Conservation (phyloP, 2,797 vertebrate genomes). For the Cyclura pinguis region DNA sequence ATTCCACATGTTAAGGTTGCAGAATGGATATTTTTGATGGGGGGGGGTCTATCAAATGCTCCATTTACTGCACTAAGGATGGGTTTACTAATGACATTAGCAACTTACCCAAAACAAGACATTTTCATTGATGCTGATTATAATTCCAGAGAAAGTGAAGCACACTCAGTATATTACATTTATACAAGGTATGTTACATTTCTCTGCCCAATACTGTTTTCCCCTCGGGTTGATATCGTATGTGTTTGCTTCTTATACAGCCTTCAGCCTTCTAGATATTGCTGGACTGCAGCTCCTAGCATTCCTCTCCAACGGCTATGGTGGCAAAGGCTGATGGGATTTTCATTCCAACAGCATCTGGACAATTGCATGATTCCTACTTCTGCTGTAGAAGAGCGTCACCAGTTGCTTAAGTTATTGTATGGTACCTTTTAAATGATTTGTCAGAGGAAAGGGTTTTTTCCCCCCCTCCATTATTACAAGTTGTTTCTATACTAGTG, state of each 20-base stretch:
- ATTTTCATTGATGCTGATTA: neutral
- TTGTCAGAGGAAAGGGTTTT: neutral
- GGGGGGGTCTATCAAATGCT: neutral
- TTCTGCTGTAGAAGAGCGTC: neutral
- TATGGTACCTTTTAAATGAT: neutral
- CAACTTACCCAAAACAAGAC: neutral
- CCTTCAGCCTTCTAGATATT: neutral
- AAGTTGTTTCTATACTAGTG: neutral
- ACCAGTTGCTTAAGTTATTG: neutral
- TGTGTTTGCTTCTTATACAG: neutral
- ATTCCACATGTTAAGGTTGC: neutral
- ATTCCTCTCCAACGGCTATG: too few relatives aligned
- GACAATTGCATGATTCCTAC: neutral
- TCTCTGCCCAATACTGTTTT: neutral
- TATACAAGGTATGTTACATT: neutral
- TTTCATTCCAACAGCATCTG: too few relatives aligned
- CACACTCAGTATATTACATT: neutral
- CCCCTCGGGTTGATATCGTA: too few relatives aligned
- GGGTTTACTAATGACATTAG: neutral
- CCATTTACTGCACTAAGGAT: neutral
- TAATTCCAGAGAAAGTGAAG: neutral
- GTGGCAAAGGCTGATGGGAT: too few relatives aligned
- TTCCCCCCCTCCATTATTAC: neutral
- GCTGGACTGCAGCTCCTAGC: neutral
- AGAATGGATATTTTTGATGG: constrained; percentile 12